Evolutionary conservation across 1,140 invertebrate genomes (phyloP).

Genomic region (Drosophila bocki): DNA sequence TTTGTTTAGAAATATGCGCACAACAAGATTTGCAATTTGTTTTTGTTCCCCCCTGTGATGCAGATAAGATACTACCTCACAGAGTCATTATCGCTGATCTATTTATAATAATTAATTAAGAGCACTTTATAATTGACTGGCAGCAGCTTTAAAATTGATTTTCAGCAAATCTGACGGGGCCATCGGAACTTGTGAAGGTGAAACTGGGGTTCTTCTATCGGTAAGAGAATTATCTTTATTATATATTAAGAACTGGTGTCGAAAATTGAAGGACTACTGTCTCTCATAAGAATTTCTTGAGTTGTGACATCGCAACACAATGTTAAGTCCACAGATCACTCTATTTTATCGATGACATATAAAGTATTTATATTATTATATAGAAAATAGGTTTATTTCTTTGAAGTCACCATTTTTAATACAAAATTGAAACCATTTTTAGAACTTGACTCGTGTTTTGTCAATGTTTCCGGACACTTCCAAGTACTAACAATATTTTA

Average conservation of each 20-base stretch:
- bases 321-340: not conserved
- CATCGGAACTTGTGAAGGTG: constrained; percentile 36
- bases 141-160: constrained; percentile 27
- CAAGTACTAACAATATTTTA: not conserved
- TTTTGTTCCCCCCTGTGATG: constrained; percentile 20
- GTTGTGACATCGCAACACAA: not conserved
- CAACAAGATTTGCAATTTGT: constrained; percentile 40
- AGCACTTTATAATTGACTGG: constrained; percentile 29
- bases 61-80: constrained; percentile 30
- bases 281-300: not conserved
- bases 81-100: constrained; percentile 1
- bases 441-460: not conserved
- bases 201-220: not conserved
- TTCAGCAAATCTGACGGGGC: constrained; percentile 15
- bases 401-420: not conserved
- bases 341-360: not conserved
- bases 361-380: too few relatives aligned
- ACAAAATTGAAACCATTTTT: not conserved
- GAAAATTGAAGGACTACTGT: not conserved
- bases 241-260: not conserved
- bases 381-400: too few relatives aligned
- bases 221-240: not conserved
- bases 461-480: not conserved
- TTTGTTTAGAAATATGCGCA: constrained; percentile 29
- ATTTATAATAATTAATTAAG: constrained; percentile 35